Conservation (phyloP, 37 sponge, comb jelly and placozoan species). For the Tethya wilhelma region DNA sequence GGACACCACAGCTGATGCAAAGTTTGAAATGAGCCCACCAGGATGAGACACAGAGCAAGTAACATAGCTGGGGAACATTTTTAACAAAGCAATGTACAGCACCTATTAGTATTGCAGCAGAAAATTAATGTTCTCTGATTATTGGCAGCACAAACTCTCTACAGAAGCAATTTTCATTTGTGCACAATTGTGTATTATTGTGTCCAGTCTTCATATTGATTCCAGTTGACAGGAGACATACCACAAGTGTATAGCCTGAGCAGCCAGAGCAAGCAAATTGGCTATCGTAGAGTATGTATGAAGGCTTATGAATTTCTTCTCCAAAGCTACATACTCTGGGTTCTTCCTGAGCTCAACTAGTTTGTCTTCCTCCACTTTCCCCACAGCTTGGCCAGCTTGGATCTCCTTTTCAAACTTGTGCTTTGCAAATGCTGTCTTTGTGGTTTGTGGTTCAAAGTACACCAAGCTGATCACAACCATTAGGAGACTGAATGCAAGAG, state of each 20-base stretch:
- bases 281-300: conserved; percentile 33
- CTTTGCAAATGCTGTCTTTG: conserved; percentile 25
- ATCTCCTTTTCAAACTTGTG: conserved; percentile 66
- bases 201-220: too few species aligned
- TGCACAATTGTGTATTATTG: too few species aligned
- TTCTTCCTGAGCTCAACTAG: conserved; percentile 36
- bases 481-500: conserved; percentile 9
- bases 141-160: too few species aligned
- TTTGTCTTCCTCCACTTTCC: conserved; percentile 66
- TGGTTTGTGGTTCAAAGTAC: conserved; percentile 53
- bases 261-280: conserved; percentile 41
- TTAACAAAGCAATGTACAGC: too few species aligned
- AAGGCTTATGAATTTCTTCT: conserved; percentile 38
- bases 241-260: conserved; percentile 51
- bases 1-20: conserved; percentile 54
- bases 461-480: conserved; percentile 24
- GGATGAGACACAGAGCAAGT: too few species aligned
- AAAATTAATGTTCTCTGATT: too few species aligned
- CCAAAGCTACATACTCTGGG: conserved; percentile 39
- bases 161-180: too few species aligned
- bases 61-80: too few species aligned
- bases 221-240: conserved; percentile 56
- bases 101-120: too few species aligned
- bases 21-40: conserved; percentile 30
- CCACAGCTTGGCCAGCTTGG: conserved; percentile 50